These are phyloP conservation scores for Glareola pratincola DNA, from an alignment of 2,113 vertebrate genomes.

Conservation along the genomic window DNA sequence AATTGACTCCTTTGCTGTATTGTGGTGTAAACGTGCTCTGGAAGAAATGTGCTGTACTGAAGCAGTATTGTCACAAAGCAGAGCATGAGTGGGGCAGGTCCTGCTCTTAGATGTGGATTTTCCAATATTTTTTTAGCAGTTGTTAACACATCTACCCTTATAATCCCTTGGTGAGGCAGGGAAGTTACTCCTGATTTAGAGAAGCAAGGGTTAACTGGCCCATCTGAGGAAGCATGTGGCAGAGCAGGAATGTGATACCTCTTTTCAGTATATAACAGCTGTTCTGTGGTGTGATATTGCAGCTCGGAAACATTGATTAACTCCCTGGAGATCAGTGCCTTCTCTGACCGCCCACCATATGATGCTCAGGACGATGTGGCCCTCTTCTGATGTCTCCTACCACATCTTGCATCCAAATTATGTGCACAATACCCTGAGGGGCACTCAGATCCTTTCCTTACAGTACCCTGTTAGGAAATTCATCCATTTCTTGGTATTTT, in stretches of 20 bases:
- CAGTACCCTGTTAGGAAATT: not conserved
- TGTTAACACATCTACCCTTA: not conserved
- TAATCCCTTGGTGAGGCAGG: not conserved
- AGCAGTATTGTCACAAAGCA: not conserved
- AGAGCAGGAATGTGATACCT: not conserved
- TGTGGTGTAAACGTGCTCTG: not conserved
- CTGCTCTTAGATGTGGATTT: not conserved
- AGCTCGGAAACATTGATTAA: accelerated
- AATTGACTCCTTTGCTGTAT: not conserved
- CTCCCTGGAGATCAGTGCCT: not conserved
- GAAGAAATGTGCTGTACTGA: not conserved
- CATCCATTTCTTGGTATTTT: not conserved
- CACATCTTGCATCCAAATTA: not conserved
- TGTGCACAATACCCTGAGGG: accelerated
- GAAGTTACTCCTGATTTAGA: not conserved
- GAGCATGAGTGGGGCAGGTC: not conserved
- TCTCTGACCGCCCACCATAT: not conserved
- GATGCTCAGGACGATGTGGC: not conserved
- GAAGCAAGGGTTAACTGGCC: not conserved
- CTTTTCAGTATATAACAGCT: not conserved
- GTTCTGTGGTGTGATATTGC: not conserved
- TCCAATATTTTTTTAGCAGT: not conserved
- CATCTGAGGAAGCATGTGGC: not conserved
- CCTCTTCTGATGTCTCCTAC: not conserved
- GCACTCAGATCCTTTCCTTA: not conserved